These are phyloP conservation scores for Pheosia tremula DNA, from an alignment of 2,888 invertebrate genomes.

Conservation along the genomic window DNA sequence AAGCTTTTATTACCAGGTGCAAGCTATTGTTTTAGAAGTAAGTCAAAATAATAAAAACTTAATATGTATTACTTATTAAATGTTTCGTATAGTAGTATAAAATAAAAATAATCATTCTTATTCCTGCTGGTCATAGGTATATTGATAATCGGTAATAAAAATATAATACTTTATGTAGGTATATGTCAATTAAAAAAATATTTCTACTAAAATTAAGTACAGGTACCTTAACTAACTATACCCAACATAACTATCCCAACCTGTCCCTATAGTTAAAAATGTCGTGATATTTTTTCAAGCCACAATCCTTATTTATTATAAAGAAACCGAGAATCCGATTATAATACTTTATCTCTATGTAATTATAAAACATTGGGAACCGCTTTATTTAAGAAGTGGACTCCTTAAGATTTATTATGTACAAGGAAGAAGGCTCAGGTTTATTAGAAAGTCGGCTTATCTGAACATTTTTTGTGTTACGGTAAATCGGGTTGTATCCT, in stretches of 20 bases:
- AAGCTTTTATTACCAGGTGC: slow-evolving; percentile 48
- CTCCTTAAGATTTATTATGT: slow-evolving; percentile 82
- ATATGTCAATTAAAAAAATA: no score
- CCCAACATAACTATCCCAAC: no score
- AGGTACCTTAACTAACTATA: no score
- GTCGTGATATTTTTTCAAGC: slow-evolving; percentile 28
- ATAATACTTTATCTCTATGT: slow-evolving; percentile 41
- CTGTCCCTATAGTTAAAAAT: slow-evolving; percentile 32
- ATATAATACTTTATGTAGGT: no score
- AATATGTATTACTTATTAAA: no score
- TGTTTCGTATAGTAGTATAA: no score
- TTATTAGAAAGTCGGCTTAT: slow-evolving; percentile 83
- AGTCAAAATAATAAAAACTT: no score
- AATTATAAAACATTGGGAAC: slow-evolving; percentile 59
- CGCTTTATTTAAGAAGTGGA: slow-evolving; percentile 62
- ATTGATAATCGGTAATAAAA: no score
- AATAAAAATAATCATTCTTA: no score
- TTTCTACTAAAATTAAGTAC: no score
- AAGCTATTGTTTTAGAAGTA: neutral
- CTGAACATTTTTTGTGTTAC: slow-evolving; percentile 79
- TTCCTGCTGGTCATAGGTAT: no score
- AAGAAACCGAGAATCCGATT: slow-evolving; percentile 36
- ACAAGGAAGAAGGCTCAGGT: slow-evolving; percentile 75
- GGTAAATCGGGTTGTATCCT: slow-evolving; percentile 68
- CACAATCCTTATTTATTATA: slow-evolving; percentile 36